Conservation (phyloP, 2,113 vertebrate genomes). For the Myanophis thanlyinensis region DNA sequence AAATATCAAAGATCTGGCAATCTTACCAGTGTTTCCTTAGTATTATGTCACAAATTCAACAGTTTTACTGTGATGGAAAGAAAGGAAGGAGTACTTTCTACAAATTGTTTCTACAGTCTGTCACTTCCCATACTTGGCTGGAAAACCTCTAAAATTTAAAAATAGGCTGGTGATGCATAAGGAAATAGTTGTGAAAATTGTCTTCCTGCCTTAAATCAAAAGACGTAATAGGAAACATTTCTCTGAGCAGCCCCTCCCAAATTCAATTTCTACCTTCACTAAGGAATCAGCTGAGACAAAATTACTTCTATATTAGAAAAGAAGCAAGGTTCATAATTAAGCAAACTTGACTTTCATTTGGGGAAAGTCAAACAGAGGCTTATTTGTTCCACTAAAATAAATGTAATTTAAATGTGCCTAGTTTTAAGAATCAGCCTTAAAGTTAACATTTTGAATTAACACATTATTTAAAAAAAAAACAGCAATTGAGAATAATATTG, state of each 20-base stretch:
- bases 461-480: not conserved
- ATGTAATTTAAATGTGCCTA: not conserved
- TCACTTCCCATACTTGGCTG: not conserved
- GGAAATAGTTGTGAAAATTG: too few species aligned
- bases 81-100: not conserved
- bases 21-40: not conserved
- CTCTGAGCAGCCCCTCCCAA: not conserved
- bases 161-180: not conserved
- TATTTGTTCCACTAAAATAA: not conserved
- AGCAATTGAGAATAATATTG: not conserved
- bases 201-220: not conserved
- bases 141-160: not conserved
- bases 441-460: not conserved
- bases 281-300: not conserved
- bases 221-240: not conserved
- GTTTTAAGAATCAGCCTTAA: not conserved
- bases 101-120: not conserved
- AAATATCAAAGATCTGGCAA: not conserved
- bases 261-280: not conserved
- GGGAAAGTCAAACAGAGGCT: not conserved
- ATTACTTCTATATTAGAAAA: not conserved
- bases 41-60: not conserved
- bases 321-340: not conserved
- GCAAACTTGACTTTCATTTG: not conserved
- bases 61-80: not conserved